Evolutionary conservation across 30 jellyfish, hydroid and myxozoan species (phyloP).

Genomic region (Cassiopea xamachana): DNA sequence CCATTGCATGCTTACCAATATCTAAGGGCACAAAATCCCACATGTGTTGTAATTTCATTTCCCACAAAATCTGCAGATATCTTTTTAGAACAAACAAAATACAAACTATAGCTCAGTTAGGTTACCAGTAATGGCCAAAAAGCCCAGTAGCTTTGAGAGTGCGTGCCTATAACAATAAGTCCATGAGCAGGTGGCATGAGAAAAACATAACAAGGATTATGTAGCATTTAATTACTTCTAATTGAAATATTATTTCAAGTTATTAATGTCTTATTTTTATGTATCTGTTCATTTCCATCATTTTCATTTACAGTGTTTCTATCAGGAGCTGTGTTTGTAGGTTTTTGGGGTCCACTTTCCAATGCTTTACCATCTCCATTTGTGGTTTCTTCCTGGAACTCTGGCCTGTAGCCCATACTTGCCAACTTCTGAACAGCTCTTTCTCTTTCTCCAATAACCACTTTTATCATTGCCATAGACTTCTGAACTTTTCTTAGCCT

Average conservation of each 20-base stretch:
- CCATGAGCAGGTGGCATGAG: neutral
- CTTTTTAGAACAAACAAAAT: too few relatives aligned
- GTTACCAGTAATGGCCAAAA: too few relatives aligned
- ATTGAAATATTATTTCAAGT: neutral
- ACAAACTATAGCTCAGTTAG: too few relatives aligned
- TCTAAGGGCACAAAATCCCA: too few relatives aligned
- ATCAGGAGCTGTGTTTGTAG: neutral
- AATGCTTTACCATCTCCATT: neutral
- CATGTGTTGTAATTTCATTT: too few relatives aligned
- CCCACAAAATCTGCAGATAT: too few relatives aligned
- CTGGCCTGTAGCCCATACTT: constrained; percentile 61
- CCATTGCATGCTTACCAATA: too few relatives aligned
- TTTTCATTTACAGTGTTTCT: neutral
- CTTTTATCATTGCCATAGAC: constrained; percentile 82
- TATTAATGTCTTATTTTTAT: neutral
- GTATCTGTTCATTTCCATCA: neutral
- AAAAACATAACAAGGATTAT: neutral
- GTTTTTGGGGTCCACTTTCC: neutral
- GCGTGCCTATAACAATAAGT: too few relatives aligned
- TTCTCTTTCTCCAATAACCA: constrained; percentile 82
- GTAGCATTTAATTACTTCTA: too few relatives aligned
- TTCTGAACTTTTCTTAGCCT: constrained; percentile 80
- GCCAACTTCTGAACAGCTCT: constrained; percentile 72
- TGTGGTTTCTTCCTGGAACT: constrained; percentile 1
- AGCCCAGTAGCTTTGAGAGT: too few relatives aligned